Evolutionary conservation across 1,140 invertebrate species (phyloP).

Genomic region (Orchesella cincta): DNA sequence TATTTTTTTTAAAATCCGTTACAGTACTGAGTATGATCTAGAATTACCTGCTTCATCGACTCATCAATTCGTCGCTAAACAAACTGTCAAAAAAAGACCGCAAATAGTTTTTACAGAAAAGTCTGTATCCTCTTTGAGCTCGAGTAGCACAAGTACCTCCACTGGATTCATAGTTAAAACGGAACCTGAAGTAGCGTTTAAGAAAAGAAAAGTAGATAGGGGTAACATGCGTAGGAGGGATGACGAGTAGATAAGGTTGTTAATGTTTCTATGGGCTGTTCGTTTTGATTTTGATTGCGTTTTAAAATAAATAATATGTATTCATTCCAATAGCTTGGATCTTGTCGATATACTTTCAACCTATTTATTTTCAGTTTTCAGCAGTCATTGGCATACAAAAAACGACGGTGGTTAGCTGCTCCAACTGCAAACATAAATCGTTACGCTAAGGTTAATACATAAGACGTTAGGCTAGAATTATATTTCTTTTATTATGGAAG

Average conservation of each 20-base stretch:
- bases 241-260: not conserved
- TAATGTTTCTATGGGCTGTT: not conserved
- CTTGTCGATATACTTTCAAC: too few species aligned
- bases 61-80: conserved; percentile 56
- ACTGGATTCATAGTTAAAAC: conserved; percentile 33
- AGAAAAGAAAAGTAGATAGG: conserved; percentile 65
- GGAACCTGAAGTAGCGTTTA: conserved; percentile 60
- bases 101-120: conserved; percentile 57
- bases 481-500: too few species aligned
- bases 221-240: conserved; percentile 47
- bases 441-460: too few species aligned
- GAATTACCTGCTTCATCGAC: not conserved
- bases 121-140: conserved; percentile 31
- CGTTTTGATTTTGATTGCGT: too few species aligned
- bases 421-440: too few species aligned
- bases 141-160: not conserved
- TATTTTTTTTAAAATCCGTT: not conserved
- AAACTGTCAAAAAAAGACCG: conserved; percentile 54
- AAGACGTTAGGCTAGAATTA: too few species aligned
- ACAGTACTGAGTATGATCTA: conserved; percentile 47
- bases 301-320: too few species aligned
- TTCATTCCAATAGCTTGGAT: not conserved
- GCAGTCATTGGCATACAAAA: too few species aligned
- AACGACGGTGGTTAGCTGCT: too few species aligned
- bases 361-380: too few species aligned